Evolutionary conservation across 2,797 vertebrate genomes (phyloP).

Genomic region (Vireo griseus): DNA sequence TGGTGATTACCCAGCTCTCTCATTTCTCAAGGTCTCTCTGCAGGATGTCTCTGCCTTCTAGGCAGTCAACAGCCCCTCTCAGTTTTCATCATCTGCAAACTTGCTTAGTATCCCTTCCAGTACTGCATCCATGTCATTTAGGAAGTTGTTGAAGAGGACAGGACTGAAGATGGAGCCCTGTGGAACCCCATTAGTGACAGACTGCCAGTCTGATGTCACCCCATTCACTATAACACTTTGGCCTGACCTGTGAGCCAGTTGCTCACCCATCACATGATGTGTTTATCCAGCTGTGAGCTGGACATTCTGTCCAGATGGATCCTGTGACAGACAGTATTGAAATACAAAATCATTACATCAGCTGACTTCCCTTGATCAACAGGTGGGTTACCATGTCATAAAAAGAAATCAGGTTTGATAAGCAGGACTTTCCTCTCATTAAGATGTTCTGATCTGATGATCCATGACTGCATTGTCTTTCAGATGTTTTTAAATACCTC

Average conservation of each 20-base stretch:
- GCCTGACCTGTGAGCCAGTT: no score
- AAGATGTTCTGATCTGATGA: background rate
- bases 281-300: background rate
- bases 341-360: background rate
- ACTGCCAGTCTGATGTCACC: background rate
- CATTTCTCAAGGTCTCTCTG: background rate
- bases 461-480: background rate
- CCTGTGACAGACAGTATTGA: background rate
- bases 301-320: background rate
- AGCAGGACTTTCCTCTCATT: background rate
- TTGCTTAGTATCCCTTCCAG: background rate
- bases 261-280: background rate
- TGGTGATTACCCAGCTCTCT: background rate
- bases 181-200: background rate
- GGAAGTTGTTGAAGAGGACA: background rate
- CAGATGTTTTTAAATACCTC: background rate
- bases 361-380: background rate
- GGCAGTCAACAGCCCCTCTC: background rate
- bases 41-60: background rate
- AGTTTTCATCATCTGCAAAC: background rate
- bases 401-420: background rate
- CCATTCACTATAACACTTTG: no score
- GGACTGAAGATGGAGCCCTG: background rate
- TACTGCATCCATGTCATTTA: background rate
- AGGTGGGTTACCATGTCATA: background rate